Percentiles rank a stretch among this genome's conserved stretches.
phyloP scores from a whole-genome alignment of 2,888 invertebrate genomes.

The Plutella xylostella region DNA sequence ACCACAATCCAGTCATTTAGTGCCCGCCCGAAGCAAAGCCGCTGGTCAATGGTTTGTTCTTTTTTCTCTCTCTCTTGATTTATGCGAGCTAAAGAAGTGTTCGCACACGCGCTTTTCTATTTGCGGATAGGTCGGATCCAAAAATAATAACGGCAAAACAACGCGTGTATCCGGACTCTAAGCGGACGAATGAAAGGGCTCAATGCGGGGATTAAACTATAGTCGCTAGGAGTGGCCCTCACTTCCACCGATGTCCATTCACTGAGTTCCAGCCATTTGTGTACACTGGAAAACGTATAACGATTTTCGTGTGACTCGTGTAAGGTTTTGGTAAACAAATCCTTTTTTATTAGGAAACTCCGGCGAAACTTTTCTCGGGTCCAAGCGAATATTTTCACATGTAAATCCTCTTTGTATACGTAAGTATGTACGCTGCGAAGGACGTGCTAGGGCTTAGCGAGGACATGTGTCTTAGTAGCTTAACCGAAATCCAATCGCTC shows the following conservation, averaged over 20 bases:
- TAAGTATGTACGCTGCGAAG: constrained; percentile 4
- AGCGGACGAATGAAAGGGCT: constrained; percentile 19
- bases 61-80: constrained; percentile 38
- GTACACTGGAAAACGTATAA: too few species aligned
- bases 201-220: background rate
- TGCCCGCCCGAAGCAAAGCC: constrained; percentile 30
- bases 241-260: too few species aligned
- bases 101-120: constrained; percentile 41
- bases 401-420: constrained; percentile 4
- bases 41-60: constrained; percentile 34
- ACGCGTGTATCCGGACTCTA: constrained; percentile 44
- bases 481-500: constrained; percentile 18
- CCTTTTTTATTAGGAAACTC: background rate
- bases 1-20: constrained; percentile 28
- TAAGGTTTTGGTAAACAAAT: too few species aligned
- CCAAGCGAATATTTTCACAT: constrained; percentile 5
- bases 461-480: constrained; percentile 14
- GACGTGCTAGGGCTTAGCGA: constrained; percentile 13
- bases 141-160: constrained; percentile 42
- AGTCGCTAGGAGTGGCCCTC: too few species aligned
- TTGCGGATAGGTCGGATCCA: constrained; percentile 36
- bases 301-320: too few species aligned
- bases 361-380: constrained; percentile 1
- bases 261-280: too few species aligned
- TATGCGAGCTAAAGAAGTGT: constrained; percentile 40